Percentiles rank a stretch among this genome's conserved stretches.
These are phyloP conservation scores for Hanleya hanleyi DNA, from an alignment of 2,888 invertebrate genomes.

Conservation along the genomic window DNA sequence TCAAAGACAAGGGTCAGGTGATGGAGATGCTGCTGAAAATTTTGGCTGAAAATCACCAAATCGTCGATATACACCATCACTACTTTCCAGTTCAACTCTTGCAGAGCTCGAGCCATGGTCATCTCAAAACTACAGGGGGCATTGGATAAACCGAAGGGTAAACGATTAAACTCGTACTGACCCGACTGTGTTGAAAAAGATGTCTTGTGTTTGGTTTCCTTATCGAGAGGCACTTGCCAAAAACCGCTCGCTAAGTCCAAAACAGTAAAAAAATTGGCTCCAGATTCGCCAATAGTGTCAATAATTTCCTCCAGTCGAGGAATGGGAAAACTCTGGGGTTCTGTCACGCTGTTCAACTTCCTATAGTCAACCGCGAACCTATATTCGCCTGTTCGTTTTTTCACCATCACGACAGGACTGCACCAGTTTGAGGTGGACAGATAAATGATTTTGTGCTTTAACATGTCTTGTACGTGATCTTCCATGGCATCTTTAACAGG, in stretches of 20 bases:
- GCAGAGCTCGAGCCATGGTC: constrained; percentile 8
- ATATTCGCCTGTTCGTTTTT: constrained; percentile 6
- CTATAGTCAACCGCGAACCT: constrained; percentile 16
- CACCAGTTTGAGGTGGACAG: constrained; percentile 5
- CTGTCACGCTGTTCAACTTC: constrained; percentile 14
- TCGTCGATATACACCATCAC: too few species aligned
- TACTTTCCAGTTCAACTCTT: too few species aligned
- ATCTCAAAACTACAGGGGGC: not conserved
- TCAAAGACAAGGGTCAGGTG: not conserved
- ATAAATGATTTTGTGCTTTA: constrained; percentile 8
- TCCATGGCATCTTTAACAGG: constrained; percentile 2
- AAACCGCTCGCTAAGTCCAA: constrained; percentile 20
- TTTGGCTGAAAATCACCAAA: too few species aligned
- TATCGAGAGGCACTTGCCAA: constrained; percentile 17
- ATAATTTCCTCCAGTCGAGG: constrained; percentile 23
- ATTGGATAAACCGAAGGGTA: constrained; percentile 13
- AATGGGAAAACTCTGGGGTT: constrained; percentile 18
- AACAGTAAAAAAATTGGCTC: constrained; percentile 13
- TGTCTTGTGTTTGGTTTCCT: not conserved
- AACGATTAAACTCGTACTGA: not conserved
- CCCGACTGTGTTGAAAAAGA: constrained; percentile 8
- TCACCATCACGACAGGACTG: not conserved
- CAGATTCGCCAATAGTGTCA: constrained; percentile 24
- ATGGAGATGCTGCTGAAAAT: not conserved
- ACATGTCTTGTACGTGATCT: constrained; percentile 5